Evolutionary conservation across 2,113 vertebrate genomes (phyloP).

Genomic region (Corythaixoides concolor): DNA sequence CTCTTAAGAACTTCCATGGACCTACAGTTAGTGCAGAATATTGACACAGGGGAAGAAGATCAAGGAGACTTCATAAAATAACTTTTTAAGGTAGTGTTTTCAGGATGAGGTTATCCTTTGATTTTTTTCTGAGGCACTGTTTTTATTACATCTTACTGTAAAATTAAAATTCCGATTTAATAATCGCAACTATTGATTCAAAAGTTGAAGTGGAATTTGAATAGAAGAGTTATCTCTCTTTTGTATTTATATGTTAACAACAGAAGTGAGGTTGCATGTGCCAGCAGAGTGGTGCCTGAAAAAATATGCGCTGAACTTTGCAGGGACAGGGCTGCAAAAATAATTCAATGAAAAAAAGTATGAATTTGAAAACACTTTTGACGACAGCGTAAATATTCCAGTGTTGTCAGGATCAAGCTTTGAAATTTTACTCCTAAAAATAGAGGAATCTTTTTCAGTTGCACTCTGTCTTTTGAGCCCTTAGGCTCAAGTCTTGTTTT

Average conservation of each 20-base stretch:
- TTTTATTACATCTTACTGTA: neutral
- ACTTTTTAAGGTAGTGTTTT: neutral
- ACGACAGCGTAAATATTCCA: neutral
- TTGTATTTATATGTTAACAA: neutral
- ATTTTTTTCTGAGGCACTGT: neutral
- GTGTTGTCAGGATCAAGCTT: neutral
- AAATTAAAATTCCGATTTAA: neutral
- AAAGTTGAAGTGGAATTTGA: neutral
- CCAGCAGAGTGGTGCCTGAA: neutral
- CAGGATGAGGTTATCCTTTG: neutral
- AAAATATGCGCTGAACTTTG: neutral
- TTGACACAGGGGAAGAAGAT: neutral
- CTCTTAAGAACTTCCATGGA: neutral
- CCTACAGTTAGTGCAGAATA: neutral
- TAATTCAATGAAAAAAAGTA: neutral
- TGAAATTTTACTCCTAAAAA: slow-evolving; percentile 42
- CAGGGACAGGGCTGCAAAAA: neutral
- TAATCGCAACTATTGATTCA: neutral
- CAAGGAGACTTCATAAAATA: neutral
- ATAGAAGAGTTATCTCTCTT: neutral
- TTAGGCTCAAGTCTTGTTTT: slow-evolving; percentile 43
- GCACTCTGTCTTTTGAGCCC: slow-evolving; percentile 27
- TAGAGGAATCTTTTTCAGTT: slow-evolving; percentile 13
- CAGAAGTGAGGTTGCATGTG: neutral
- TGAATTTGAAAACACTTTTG: neutral